phyloP scores from a whole-genome alignment of 2,113 vertebrate genomes.

The Antechinus stuartii region DNA sequence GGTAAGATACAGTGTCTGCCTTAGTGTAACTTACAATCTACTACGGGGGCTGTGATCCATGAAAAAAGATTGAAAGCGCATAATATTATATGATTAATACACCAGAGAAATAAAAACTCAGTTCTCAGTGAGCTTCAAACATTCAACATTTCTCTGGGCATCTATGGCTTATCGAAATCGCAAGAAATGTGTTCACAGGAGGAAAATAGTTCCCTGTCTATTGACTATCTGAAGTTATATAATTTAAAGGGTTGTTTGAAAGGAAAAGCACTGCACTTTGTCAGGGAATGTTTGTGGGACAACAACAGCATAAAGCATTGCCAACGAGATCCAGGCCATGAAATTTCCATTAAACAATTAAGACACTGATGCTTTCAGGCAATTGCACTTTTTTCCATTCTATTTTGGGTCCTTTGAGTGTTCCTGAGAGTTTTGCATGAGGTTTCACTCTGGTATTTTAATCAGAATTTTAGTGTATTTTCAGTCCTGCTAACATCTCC shows the following conservation, averaged over 20 bases:
- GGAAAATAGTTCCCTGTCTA: conserved; percentile 55
- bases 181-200: conserved; percentile 56
- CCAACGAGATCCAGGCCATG: conserved; percentile 53
- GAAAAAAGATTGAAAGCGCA: neutral
- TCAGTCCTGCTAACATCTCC: conserved; percentile 61
- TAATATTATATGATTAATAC: neutral
- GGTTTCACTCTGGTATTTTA: conserved; percentile 68
- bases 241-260: conserved; percentile 64
- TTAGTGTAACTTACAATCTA: neutral
- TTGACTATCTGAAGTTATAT: conserved; percentile 56
- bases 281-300: conserved; percentile 31
- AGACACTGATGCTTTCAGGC: conserved; percentile 49
- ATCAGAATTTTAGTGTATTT: conserved; percentile 71
- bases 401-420: conserved; percentile 65
- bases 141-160: conserved; percentile 68
- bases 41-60: neutral
- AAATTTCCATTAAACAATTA: conserved; percentile 71
- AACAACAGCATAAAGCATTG: conserved; percentile 43
- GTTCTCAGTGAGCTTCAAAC: neutral
- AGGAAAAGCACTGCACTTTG: conserved; percentile 63
- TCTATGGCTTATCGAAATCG: conserved; percentile 65
- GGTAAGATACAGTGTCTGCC: neutral
- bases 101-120: neutral
- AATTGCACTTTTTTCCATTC: conserved; percentile 70
- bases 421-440: conserved; percentile 57